Conservation (phyloP, 2,113 vertebrate genomes). For the Marmota monax region DNA sequence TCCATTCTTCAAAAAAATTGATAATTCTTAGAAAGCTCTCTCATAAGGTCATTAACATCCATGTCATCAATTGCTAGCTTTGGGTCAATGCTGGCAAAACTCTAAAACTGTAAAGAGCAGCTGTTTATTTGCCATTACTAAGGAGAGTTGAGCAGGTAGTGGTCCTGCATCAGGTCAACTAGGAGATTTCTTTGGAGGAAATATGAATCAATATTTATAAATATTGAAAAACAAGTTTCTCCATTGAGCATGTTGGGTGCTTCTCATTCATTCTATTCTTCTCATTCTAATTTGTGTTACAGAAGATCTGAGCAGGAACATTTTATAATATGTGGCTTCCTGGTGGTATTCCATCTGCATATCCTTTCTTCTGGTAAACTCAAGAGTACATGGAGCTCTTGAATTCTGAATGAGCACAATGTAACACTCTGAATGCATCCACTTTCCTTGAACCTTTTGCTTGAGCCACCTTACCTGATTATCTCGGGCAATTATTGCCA, state of each 20-base stretch:
- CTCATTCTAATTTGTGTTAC: not conserved
- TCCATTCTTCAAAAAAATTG: not conserved
- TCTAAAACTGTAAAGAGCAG: not conserved
- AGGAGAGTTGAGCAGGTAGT: not conserved
- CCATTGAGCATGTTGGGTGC: not conserved
- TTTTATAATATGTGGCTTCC: not conserved
- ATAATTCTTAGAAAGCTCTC: not conserved
- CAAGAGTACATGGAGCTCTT: constrained; percentile 40
- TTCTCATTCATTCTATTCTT: not conserved
- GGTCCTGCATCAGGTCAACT: not conserved
- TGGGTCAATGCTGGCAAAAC: not conserved
- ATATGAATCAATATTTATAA: not conserved
- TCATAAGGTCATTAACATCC: not conserved
- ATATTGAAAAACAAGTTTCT: constrained; percentile 40
- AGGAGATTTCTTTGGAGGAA: constrained; percentile 43
- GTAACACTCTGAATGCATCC: not conserved
- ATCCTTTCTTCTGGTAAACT: constrained; percentile 26
- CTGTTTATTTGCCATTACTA: not conserved
- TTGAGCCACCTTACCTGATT: not conserved
- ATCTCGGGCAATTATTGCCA: not conserved
- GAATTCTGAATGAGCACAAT: constrained; percentile 16
- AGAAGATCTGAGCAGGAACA: not conserved
- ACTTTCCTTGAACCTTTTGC: constrained; percentile 10
- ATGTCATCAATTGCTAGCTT: not conserved
- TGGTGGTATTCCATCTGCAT: not conserved